Evolutionary conservation across 2,888 invertebrate genomes (phyloP).

Genomic region (Erebia ligea): DNA sequence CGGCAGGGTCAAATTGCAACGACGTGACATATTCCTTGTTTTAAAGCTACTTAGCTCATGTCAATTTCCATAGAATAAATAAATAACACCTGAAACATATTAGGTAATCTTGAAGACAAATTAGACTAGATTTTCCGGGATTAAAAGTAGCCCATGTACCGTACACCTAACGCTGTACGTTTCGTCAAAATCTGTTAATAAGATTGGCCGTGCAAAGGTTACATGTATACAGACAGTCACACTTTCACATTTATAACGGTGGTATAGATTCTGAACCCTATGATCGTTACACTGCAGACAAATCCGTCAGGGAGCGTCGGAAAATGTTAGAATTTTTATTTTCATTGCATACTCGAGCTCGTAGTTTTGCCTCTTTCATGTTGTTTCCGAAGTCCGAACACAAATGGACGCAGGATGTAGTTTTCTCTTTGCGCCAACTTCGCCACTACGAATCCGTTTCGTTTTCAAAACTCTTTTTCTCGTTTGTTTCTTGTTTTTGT

Average conservation of each 20-base stretch:
- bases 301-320: constrained; percentile 14
- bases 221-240: too few species aligned
- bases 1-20: too few species aligned
- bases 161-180: too few species aligned
- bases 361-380: constrained; percentile 21
- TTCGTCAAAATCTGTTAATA: too few species aligned
- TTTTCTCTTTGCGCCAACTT: constrained; percentile 16
- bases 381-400: constrained; percentile 15
- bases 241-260: too few species aligned
- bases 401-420: constrained; percentile 12
- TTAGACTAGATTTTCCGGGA: not conserved
- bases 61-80: not conserved
- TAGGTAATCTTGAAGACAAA: not conserved
- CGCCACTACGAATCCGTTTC: not conserved
- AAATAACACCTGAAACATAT: not conserved
- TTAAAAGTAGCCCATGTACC: too few species aligned
- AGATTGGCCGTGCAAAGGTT: too few species aligned
- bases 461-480: not conserved
- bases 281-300: not conserved
- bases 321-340: constrained; percentile 20
- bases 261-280: not conserved
- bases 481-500: not conserved
- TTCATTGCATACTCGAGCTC: not conserved
- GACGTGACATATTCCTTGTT: too few species aligned
- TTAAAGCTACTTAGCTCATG: not conserved